phyloP scores from a whole-genome alignment of 2,888 invertebrate genomes.

The Coleophora deauratella region DNA sequence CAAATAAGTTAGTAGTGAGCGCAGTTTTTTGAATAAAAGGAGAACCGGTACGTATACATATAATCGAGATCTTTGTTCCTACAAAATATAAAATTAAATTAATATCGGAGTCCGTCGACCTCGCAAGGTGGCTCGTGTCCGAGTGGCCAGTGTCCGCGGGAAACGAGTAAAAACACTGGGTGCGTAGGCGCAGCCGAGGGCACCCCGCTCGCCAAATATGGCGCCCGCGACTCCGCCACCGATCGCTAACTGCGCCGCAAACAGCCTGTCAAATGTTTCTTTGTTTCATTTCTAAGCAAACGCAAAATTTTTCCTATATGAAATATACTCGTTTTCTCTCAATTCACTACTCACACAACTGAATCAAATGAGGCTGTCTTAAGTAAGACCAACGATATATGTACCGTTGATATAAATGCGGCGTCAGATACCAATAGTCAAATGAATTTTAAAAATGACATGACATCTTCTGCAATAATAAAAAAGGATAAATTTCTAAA shows the following conservation, averaged over 20 bases:
- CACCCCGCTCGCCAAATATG: conserved; percentile 33
- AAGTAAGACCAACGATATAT: too few species aligned
- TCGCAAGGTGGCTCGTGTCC: too few species aligned
- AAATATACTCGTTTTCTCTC: too few species aligned
- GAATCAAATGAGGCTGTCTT: too few species aligned
- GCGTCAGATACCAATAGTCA: too few species aligned
- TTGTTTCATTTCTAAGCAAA: not conserved
- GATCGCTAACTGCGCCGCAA: not conserved
- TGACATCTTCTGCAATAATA: too few species aligned
- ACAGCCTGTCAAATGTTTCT: not conserved
- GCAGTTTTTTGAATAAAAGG: not conserved
- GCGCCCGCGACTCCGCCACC: conserved; percentile 10
- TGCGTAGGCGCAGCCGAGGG: conserved; percentile 33
- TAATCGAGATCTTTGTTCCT: not conserved
- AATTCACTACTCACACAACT: too few species aligned
- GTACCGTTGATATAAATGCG: too few species aligned
- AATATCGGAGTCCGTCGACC: too few species aligned
- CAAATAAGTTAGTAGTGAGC: too few species aligned
- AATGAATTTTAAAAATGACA: too few species aligned
- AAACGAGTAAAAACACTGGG: conserved; percentile 23
- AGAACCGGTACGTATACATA: not conserved
- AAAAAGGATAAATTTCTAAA: too few species aligned
- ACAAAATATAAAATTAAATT: not conserved
- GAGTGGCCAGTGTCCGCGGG: conserved; percentile 1
- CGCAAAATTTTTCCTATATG: not conserved